Percentiles rank a stretch among this genome's conserved stretches.
phyloP scores from a whole-genome alignment of 23 tunicate species.

The Aplidium turbinatum region DNA sequence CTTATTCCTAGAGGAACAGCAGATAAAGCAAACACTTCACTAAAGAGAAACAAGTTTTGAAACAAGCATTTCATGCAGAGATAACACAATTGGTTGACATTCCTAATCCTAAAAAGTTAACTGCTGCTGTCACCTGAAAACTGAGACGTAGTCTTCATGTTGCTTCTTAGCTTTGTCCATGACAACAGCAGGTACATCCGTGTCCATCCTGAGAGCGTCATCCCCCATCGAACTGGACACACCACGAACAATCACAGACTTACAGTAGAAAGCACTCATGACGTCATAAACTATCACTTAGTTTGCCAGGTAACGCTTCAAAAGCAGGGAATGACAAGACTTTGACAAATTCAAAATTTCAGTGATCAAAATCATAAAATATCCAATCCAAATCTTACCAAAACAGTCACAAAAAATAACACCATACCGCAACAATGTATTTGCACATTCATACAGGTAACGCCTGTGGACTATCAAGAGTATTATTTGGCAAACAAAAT shows the following conservation, averaged over 20 bases:
- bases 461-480: no score
- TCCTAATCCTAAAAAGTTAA: neutral
- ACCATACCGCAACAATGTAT: no score
- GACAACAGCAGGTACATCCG: slow-evolving; percentile 27
- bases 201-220: slow-evolving; percentile 51
- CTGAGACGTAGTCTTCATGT: slow-evolving; percentile 39
- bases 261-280: slow-evolving; percentile 23
- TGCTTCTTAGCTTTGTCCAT: slow-evolving; percentile 56
- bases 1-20: slow-evolving; percentile 24
- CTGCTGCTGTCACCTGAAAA: slow-evolving; percentile 37
- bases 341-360: no score
- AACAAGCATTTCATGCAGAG: slow-evolving; percentile 1
- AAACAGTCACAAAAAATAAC: no score
- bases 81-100: neutral
- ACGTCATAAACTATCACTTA: no score
- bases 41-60: neutral
- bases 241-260: slow-evolving; percentile 56
- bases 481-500: no score
- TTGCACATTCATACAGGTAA: no score
- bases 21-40: neutral
- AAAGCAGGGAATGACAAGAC: no score
- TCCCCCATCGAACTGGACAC: slow-evolving; percentile 42
- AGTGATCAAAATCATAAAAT: no score
- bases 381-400: no score
- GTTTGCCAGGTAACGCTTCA: no score